These are phyloP conservation scores for Hipparchia semele DNA, from an alignment of 2,888 invertebrate species.

Conservation along the genomic window DNA sequence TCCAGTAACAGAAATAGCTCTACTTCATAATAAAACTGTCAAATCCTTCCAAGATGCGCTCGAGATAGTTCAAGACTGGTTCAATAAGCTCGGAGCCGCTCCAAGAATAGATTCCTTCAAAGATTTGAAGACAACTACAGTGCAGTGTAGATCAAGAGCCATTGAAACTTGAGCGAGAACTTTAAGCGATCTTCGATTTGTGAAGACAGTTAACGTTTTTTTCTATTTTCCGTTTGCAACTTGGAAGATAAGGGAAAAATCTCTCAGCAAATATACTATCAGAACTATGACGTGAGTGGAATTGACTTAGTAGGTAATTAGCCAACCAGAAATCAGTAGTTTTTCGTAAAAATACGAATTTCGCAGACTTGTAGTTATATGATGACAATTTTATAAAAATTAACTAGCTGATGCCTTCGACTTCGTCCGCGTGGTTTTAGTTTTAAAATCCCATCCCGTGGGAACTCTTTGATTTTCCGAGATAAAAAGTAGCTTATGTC, in stretches of 20 bases:
- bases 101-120: slow-evolving; percentile 18
- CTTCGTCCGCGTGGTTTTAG: no score
- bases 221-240: not conserved
- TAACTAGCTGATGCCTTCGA: no score
- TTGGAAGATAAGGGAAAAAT: not conserved
- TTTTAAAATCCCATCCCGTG: no score
- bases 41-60: slow-evolving; percentile 14
- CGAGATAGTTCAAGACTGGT: slow-evolving; percentile 14
- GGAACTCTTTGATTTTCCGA: no score
- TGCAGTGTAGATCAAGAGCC: slow-evolving; percentile 13
- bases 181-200: not conserved
- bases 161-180: not conserved
- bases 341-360: no score
- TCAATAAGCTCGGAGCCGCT: slow-evolving; percentile 2
- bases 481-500: no score
- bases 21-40: slow-evolving; percentile 21
- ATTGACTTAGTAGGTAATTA: no score
- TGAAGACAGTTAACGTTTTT: not conserved
- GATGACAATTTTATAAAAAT: no score
- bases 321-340: no score
- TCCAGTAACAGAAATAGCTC: not conserved
- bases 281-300: no score
- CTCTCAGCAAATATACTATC: no score
- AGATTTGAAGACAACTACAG: slow-evolving; percentile 14
- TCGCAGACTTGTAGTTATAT: no score